Conservation (phyloP, 92 coral and sea anemone genomes). For the Hydrozoanthus gracilis region DNA sequence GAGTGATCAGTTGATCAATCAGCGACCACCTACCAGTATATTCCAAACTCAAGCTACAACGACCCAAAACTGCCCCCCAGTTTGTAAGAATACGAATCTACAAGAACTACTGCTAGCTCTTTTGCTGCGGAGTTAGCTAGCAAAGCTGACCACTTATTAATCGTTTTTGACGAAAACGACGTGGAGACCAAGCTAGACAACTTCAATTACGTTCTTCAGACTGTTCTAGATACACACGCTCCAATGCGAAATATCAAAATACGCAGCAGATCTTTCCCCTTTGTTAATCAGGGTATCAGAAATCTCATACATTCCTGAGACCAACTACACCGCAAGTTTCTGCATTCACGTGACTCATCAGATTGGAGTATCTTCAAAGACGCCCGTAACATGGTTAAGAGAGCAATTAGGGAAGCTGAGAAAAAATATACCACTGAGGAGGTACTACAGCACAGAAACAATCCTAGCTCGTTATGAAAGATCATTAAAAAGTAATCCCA, state of each 20-base stretch:
- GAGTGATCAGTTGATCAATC: slow-evolving; percentile 3
- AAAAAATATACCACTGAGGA: slow-evolving; percentile 23
- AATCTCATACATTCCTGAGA: neutral
- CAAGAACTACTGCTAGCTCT: slow-evolving; percentile 5
- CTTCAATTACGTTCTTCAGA: neutral
- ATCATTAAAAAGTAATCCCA: slow-evolving; percentile 7
- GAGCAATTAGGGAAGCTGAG: slow-evolving; percentile 23
- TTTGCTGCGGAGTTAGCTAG: slow-evolving; percentile 9
- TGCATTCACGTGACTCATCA: neutral
- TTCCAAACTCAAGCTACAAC: slow-evolving; percentile 1
- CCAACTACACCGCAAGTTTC: slow-evolving; percentile 2
- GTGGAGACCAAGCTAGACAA: neutral
- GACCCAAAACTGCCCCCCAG: slow-evolving; percentile 11
- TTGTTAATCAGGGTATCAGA: slow-evolving; percentile 3
- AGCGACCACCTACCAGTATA: slow-evolving; percentile 9
- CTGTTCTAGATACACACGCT: slow-evolving; percentile 9
- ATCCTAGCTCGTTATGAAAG: slow-evolving; percentile 18
- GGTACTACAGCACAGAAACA: slow-evolving; percentile 29
- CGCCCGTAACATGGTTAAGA: slow-evolving; percentile 10
- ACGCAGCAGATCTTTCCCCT: neutral
- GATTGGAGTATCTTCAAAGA: neutral
- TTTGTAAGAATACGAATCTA: neutral
- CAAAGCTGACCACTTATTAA: slow-evolving; percentile 6
- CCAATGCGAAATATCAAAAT: slow-evolving; percentile 10
- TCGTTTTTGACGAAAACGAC: neutral